These are phyloP conservation scores for Henricia sp. DNA, from an alignment of 53 echinoderm and acorn worm species.

Conservation along the genomic window DNA sequence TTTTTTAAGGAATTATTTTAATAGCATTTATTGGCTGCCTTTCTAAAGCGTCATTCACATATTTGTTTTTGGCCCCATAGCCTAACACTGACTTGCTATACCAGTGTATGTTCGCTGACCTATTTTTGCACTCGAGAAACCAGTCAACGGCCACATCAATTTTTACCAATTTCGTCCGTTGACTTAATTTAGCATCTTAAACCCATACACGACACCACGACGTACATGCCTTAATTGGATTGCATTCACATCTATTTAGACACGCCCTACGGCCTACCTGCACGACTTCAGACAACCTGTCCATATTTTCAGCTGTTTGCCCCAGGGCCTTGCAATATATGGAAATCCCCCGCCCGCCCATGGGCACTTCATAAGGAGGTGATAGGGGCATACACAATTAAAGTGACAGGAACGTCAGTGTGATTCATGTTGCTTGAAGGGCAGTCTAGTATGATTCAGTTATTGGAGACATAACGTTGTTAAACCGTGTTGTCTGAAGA, in stretches of 20 bases:
- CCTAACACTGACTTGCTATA: too few relatives aligned
- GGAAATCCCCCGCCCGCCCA: not conserved
- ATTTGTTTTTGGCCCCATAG: too few relatives aligned
- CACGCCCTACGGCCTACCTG: not conserved
- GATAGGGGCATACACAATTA: not conserved
- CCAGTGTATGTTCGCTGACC: not conserved
- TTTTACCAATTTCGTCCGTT: not conserved
- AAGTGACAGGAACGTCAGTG: not conserved
- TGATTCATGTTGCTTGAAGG: not conserved
- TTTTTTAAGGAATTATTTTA: too few relatives aligned
- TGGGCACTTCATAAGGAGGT: not conserved
- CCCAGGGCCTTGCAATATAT: not conserved
- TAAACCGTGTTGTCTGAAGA: too few relatives aligned
- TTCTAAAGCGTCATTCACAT: too few relatives aligned
- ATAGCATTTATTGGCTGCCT: too few relatives aligned
- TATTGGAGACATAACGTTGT: too few relatives aligned
- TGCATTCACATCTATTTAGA: not conserved
- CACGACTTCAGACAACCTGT: constrained; percentile 6
- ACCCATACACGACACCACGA: not conserved
- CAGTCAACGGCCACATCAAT: not conserved
- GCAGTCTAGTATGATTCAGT: not conserved
- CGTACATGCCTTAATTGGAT: not conserved
- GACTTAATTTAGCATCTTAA: not conserved
- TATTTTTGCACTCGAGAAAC: not conserved
- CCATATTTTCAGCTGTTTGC: constrained; percentile 25